These are phyloP conservation scores for Sericinus montela DNA, from an alignment of 2,888 invertebrate genomes.

Conservation along the genomic window DNA sequence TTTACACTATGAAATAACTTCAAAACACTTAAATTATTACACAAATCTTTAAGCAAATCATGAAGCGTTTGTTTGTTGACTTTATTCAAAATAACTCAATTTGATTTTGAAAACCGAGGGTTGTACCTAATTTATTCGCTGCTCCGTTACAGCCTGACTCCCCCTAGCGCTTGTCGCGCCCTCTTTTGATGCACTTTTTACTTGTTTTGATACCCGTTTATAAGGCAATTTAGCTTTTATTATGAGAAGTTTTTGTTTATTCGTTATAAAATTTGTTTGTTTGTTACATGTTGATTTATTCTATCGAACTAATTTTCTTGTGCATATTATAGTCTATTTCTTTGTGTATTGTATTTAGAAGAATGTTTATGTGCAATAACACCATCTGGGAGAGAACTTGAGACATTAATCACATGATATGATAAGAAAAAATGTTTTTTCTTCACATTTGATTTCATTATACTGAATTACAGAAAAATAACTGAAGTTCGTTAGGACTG, in stretches of 20 bases:
- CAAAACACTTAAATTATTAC: too few relatives aligned
- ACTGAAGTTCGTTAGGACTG: too few relatives aligned
- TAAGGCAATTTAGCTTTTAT: constrained; percentile 60
- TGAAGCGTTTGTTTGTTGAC: not conserved
- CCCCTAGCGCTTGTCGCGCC: constrained; percentile 37
- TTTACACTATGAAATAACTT: too few relatives aligned
- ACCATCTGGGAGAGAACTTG: too few relatives aligned
- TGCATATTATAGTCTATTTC: too few relatives aligned
- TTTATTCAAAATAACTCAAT: constrained; percentile 24
- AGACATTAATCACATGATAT: too few relatives aligned
- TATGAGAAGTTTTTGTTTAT: constrained; percentile 45
- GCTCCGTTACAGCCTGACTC: constrained; percentile 35
- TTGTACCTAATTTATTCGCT: constrained; percentile 50
- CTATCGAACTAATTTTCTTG: not conserved
- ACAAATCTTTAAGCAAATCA: not conserved
- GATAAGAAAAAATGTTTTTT: too few relatives aligned
- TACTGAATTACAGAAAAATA: too few relatives aligned
- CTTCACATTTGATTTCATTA: too few relatives aligned
- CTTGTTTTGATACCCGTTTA: constrained; percentile 71
- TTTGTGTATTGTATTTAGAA: too few relatives aligned
- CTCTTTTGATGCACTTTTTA: constrained; percentile 71
- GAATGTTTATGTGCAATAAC: too few relatives aligned
- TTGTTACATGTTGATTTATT: constrained; percentile 25
- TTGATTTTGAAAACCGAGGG: constrained; percentile 38
- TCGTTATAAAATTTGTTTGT: constrained; percentile 31